Evolutionary conservation across 2,113 vertebrate species (phyloP).

Genomic region (Isurus oxyrinchus): DNA sequence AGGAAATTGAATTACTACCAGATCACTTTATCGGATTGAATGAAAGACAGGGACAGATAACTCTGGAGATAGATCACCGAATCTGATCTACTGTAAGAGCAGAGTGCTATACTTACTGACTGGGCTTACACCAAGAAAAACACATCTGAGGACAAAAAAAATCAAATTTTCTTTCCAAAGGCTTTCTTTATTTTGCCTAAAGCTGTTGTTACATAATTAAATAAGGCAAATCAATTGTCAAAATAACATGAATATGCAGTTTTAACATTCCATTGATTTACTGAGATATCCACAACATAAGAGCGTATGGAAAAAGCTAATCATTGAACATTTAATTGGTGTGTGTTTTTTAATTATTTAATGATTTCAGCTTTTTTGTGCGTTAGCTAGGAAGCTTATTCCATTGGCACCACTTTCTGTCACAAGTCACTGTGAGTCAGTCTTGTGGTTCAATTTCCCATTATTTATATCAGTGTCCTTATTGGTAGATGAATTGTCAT

Average conservation of each 20-base stretch:
- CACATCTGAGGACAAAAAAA: too few relatives aligned
- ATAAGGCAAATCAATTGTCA: neutral
- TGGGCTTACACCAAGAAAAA: neutral
- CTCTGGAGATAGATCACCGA: neutral
- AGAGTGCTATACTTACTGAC: neutral
- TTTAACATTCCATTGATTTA: slow-evolving; percentile 17
- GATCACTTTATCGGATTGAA: neutral
- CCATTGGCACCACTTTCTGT: neutral
- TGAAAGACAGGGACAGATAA: neutral
- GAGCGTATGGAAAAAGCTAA: neutral
- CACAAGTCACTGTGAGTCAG: neutral
- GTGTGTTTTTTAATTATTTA: neutral
- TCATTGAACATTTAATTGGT: neutral
- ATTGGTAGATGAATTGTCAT: neutral
- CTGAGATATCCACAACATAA: neutral
- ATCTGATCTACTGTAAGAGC: neutral
- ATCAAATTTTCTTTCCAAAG: neutral
- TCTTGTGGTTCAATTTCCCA: neutral
- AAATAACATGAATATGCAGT: neutral
- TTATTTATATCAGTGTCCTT: neutral
- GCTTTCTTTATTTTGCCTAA: neutral
- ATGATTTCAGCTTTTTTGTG: neutral
- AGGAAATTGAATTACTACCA: neutral
- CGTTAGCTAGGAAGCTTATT: neutral
- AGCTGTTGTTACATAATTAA: neutral